Conservation (phyloP, 2,888 invertebrate genomes). For the Hemistola chrysoprasaria region DNA sequence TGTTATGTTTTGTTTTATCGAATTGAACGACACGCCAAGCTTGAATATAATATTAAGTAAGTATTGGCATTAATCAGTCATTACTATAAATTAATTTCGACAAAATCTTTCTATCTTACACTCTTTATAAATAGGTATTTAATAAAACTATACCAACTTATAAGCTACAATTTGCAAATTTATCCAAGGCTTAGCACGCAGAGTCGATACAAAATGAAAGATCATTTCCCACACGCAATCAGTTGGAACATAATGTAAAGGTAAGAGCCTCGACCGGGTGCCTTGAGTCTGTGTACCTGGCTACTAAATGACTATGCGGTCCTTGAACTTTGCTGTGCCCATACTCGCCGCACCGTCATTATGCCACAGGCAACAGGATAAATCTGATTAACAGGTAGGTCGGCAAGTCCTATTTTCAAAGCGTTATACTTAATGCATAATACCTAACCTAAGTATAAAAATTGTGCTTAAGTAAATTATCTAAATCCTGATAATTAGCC, state of each 20-base stretch:
- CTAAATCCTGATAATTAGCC: slow-evolving; percentile 25
- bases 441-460: too few species aligned
- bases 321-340: slow-evolving; percentile 54
- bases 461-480: slow-evolving; percentile 14
- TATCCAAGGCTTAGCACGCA: slow-evolving; percentile 27
- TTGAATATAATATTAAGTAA: too few species aligned
- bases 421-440: too few species aligned
- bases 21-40: too few species aligned
- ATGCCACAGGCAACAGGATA: slow-evolving; percentile 46
- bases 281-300: slow-evolving; percentile 47
- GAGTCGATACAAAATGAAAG: slow-evolving; percentile 42
- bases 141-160: too few species aligned
- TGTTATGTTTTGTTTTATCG: too few species aligned
- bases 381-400: slow-evolving; percentile 18
- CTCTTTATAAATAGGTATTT: too few species aligned
- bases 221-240: slow-evolving; percentile 55
- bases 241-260: slow-evolving; percentile 39
- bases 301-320: slow-evolving; percentile 61
- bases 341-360: slow-evolving; percentile 34
- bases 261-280: slow-evolving; percentile 46
- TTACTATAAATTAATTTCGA: too few species aligned
- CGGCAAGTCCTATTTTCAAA: slow-evolving; percentile 4
- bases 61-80: too few species aligned
- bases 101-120: too few species aligned
- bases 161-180: slow-evolving; percentile 22